Evolutionary conservation across 1,140 invertebrate species (phyloP), one percentile per base, ranked within the genome.

Genomic region (Sitophilus oryzae): DNA sequence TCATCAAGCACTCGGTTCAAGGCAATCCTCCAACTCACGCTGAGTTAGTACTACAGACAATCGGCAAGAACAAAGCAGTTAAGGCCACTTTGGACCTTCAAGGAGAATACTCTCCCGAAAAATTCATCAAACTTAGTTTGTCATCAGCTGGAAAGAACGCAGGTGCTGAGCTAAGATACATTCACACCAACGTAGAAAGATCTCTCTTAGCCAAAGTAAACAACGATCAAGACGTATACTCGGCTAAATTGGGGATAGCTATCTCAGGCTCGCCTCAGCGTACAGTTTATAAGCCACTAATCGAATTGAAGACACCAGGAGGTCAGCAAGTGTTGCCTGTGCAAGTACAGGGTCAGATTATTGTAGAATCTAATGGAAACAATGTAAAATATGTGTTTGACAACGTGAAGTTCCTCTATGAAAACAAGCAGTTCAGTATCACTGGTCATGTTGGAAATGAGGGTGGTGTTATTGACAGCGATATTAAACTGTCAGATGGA

Each of bases 21-120:
- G 62, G 70, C 64, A 38, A 38, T 14, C 42, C 42, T n/a, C 30
- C 23, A 38, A 25, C 30, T 25, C 55, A 52, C 18, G 62, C 77
- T 25, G 84, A 87, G 64, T 58, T 89, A 1, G 66, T 82, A 0
- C 73, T 89, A 22, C 86, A 88, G 57, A 86, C 86, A 21, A 77
- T 81, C 42, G 83, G 82, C 20, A 83, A 82, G 1, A 79, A 79
- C 63, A 76, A 71, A 0, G 76, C 81, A 15, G 79, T 85, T 40
- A 82, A 81, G 51, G 66, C 82, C 0, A 71, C 75, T 30, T 34
- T 85, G 0, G 56, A 61, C 8, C 59, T 78, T 10, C 77, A 82
- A 65, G 78, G n/a, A 41, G 74, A 62, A 41, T 56, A 63, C 2
- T 63, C 63, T 40, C 79, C 74, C 0, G 76, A 82, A 25, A 77